phyloP scores from a whole-genome alignment of 1,140 invertebrate genomes.

The Marisa cornuarietis region DNA sequence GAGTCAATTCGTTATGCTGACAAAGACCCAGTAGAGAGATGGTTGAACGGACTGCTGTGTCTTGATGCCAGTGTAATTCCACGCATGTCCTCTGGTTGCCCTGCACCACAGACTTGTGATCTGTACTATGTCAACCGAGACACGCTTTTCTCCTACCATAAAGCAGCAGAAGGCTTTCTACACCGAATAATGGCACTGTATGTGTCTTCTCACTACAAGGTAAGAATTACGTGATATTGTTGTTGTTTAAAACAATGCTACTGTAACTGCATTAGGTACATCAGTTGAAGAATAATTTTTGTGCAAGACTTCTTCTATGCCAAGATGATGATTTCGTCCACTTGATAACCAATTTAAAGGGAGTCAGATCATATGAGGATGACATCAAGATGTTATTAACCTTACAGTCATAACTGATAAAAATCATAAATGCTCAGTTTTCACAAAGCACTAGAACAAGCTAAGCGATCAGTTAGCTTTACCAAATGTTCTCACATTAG shows the following conservation, averaged over 20 bases:
- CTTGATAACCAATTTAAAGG: too few relatives aligned
- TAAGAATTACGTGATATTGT: conserved; percentile 29
- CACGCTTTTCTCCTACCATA: conserved; percentile 96
- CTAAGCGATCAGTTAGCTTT: too few relatives aligned
- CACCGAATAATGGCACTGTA: conserved; percentile 92
- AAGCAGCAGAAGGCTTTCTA: conserved; percentile 93
- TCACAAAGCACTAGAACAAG: background rate
- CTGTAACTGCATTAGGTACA: too few relatives aligned
- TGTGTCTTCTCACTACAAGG: conserved; percentile 98
- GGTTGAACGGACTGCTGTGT: conserved; percentile 93
- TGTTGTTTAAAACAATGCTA: too few relatives aligned
- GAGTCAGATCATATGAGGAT: too few relatives aligned
- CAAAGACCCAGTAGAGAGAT: conserved; percentile 88
- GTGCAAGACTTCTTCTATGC: background rate
- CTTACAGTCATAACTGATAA: background rate
- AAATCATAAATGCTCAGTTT: background rate
- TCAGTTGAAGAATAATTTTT: too few relatives aligned
- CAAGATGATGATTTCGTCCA: background rate
- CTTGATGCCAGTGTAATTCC: conserved; percentile 75
- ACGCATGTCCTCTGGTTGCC: conserved; percentile 79
- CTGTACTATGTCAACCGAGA: conserved; percentile 85
- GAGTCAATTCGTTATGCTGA: conserved; percentile 95
- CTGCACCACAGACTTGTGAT: conserved; percentile 87
- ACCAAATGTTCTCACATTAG: too few relatives aligned
- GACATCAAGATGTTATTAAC: too few relatives aligned